Base-by-base conservation (phyloP, 2,797 vertebrate species). In the Sebastes vulpes region DNA sequence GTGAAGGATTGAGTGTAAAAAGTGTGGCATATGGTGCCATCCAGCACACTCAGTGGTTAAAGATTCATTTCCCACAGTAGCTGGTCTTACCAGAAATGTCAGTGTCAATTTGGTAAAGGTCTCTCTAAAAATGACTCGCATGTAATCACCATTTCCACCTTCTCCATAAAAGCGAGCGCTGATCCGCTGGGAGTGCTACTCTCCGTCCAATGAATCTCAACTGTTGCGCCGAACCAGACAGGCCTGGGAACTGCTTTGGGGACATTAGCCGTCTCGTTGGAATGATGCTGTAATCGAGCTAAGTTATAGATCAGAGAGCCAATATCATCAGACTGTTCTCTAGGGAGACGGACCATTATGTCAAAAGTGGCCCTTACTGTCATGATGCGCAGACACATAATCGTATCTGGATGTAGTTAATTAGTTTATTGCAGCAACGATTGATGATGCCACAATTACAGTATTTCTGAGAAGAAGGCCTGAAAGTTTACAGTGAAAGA, bases 301-400 rank as follows among this genome's bases (percentile, higher is more conserved):
- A 23, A 61, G 26, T 63, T 82, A 86, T 74, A 77, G 56, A 86
- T 81, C 68, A 87, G 53, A 79, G 65, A 86, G 75, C 82, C 85
- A 83, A 81, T 89, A 78, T 78, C 68, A 65, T 84, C 58, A 82
- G 79, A 56, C 59, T 31, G 48, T 26, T 75, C 63, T 76, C 63
- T 69, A 26, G 54, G 64, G 48, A 79, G 28, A 86, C 18, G 23
- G 72, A 46, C 66, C 65, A 70, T 78, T 79, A 75, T 65, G 63
- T 89, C 77, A 84, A 38, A 77, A 68, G 69, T 35, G 65, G 11
- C 54, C 52, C 53, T 85, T 75, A 50, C 71, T 77, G 78, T 81
- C 42, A 77, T 29, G 61, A 80, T 53, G 56, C 14, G 2, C 2
- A 23, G 71, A 81, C 2, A 5, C 21, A 73, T 59, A 76, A 76